Evolutionary conservation across 2,888 invertebrate species (phyloP).

Genomic region (Patella pellucida): DNA sequence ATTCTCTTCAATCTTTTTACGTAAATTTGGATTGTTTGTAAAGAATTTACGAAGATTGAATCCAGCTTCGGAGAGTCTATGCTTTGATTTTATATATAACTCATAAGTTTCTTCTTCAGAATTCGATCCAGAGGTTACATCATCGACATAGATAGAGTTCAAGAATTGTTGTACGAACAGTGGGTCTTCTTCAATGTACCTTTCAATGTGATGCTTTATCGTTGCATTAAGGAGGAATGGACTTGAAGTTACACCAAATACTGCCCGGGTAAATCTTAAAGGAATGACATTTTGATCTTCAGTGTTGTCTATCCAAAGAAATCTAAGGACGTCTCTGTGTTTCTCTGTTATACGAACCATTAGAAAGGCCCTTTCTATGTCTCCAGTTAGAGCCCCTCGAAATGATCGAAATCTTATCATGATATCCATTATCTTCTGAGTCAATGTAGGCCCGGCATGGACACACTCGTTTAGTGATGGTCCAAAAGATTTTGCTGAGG

Average conservation of each 20-base stretch:
- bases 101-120: not conserved
- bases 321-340: too few species aligned
- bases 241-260: not conserved
- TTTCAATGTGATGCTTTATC: not conserved
- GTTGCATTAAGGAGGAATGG: not conserved
- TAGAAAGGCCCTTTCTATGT: too few species aligned
- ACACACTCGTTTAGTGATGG: not conserved
- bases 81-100: not conserved
- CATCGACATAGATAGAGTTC: slow-evolving; percentile 1
- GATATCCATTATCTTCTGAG: too few species aligned
- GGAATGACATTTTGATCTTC: too few species aligned
- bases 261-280: too few species aligned
- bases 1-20: not conserved
- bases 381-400: too few species aligned
- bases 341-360: too few species aligned
- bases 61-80: not conserved
- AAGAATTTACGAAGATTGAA: not conserved
- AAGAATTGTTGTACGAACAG: not conserved
- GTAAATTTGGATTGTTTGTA: not conserved
- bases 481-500: not conserved
- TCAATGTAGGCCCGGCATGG: too few species aligned
- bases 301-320: too few species aligned
- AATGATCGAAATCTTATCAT: too few species aligned
- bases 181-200: not conserved
- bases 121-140: not conserved